Evolutionary conservation across 2,888 invertebrate species (phyloP).

Genomic region (Crocallis elinguaria): DNA sequence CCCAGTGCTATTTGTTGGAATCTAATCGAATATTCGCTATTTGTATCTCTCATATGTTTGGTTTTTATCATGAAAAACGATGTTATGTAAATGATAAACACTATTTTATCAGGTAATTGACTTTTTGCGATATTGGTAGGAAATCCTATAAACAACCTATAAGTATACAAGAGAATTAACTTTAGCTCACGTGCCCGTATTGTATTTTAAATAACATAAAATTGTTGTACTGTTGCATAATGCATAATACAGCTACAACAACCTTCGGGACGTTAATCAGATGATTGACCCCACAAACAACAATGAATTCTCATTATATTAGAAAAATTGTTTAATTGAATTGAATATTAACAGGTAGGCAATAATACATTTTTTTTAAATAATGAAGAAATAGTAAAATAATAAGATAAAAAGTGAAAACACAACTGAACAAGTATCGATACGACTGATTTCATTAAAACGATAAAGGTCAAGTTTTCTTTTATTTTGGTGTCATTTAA

Average conservation of each 20-base stretch:
- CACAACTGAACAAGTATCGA: too few species aligned
- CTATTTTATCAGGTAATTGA: neutral
- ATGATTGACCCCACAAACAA: slow-evolving; percentile 4
- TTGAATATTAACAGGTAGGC: too few species aligned
- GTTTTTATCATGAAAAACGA: neutral
- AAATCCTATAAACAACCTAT: neutral
- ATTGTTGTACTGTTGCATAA: neutral
- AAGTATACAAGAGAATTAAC: neutral
- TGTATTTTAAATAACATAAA: neutral
- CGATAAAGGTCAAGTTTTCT: too few species aligned
- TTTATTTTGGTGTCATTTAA: neutral
- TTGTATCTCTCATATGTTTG: neutral
- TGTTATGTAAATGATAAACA: neutral
- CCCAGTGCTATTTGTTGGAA: too few species aligned
- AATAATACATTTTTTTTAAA: too few species aligned
- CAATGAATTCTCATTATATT: neutral
- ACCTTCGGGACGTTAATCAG: slow-evolving; percentile 4
- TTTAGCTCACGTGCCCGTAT: neutral
- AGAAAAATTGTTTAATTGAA: too few species aligned
- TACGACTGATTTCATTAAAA: too few species aligned
- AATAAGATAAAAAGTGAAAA: too few species aligned
- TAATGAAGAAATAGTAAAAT: too few species aligned
- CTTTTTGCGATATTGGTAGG: neutral
- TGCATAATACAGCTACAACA: too few species aligned
- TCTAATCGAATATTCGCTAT: neutral